phyloP scores from a whole-genome alignment of 2,797 vertebrate species.

The Glossophaga mutica region DNA sequence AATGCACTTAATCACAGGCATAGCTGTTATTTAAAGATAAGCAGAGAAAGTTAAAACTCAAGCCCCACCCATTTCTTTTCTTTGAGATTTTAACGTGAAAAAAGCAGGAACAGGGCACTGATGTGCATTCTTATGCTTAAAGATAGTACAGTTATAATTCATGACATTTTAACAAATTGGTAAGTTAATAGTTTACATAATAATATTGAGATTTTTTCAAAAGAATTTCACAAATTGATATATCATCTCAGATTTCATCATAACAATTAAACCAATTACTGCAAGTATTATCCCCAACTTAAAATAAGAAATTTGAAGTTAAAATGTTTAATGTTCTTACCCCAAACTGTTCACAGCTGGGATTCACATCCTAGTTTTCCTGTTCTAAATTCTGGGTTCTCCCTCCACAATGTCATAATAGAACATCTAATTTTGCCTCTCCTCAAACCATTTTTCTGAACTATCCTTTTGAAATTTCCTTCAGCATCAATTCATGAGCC shows the following conservation, averaged over 20 bases:
- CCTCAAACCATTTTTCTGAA: not conserved
- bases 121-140: not conserved
- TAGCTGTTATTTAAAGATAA: not conserved
- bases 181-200: not conserved
- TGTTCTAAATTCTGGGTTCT: not conserved
- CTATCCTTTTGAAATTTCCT: not conserved
- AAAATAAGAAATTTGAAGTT: not conserved
- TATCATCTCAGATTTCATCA: not conserved
- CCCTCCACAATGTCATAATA: not conserved
- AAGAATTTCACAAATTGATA: not conserved
- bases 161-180: conserved; percentile 12
- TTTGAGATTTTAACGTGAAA: not conserved
- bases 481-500: not conserved
- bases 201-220: not conserved
- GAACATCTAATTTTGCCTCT: not conserved
- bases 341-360: not conserved
- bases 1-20: not conserved
- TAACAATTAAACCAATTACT: not conserved
- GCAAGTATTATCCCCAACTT: not conserved
- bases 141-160: not conserved
- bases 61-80: not conserved
- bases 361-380: not conserved
- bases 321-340: not conserved
- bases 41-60: conserved; percentile 15
- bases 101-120: not conserved